phyloP scores from a whole-genome alignment of 1,140 invertebrate genomes.

The Temnothorax longispinosus region DNA sequence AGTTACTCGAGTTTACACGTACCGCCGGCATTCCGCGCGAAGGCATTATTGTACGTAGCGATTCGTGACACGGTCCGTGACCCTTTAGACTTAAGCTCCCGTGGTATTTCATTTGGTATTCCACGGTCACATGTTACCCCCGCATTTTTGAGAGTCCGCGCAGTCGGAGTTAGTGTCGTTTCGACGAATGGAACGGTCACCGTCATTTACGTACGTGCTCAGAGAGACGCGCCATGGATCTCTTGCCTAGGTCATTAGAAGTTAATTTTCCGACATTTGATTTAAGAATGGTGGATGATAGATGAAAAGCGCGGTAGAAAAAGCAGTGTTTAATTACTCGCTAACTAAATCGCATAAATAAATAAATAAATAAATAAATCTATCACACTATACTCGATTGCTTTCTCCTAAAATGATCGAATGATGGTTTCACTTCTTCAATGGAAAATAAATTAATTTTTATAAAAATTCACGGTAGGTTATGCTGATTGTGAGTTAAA shows the following conservation, averaged over 20 bases:
- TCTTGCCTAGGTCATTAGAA: background rate
- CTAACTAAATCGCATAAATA: background rate
- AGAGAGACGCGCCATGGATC: background rate
- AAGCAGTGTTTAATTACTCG: background rate
- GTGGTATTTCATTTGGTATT: constrained; percentile 46
- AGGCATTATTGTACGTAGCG: constrained; percentile 67
- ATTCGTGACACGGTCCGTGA: constrained; percentile 55
- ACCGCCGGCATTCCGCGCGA: constrained; percentile 62
- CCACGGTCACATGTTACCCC: background rate
- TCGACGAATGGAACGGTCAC: constrained; percentile 25
- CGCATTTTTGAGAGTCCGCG: constrained; percentile 10
- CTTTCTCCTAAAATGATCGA: background rate
- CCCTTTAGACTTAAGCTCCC: constrained; percentile 59
- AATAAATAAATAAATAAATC: background rate
- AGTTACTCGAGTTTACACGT: constrained; percentile 77
- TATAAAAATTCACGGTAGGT: constrained; percentile 31
- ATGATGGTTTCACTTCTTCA: background rate
- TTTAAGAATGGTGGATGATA: background rate
- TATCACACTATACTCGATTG: background rate
- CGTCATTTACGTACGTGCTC: constrained; percentile 12
- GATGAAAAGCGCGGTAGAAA: too few relatives aligned
- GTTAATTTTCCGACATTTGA: background rate
- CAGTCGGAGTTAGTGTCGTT: background rate
- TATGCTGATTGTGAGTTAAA: background rate
- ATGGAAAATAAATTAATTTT: constrained; percentile 39